These are phyloP conservation scores for Orthonyx spaldingii DNA, from an alignment of 2,113 vertebrate species.

Conservation along the genomic window DNA sequence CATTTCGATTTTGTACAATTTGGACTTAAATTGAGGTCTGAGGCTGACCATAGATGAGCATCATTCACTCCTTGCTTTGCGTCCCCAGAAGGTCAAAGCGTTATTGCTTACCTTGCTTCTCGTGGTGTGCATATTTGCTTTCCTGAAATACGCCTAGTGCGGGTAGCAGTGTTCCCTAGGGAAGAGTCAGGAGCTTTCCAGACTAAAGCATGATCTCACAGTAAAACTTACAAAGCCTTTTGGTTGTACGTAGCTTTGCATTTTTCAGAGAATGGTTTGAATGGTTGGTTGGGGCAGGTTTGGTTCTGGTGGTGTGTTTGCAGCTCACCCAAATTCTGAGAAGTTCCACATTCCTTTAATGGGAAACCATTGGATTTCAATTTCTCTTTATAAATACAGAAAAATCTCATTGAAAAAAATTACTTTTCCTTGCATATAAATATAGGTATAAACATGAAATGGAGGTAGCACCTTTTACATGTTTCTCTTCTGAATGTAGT, in stretches of 20 bases:
- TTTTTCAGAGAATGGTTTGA: background rate
- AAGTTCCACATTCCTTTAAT: background rate
- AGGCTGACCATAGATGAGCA: fast-evolving
- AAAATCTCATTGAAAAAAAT: background rate
- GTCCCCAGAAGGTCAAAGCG: background rate
- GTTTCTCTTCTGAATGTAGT: background rate
- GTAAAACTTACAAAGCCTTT: background rate
- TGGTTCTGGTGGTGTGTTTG: background rate
- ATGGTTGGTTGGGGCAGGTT: background rate
- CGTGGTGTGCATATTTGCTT: fast-evolving
- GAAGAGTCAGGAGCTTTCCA: background rate
- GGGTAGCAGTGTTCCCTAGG: background rate
- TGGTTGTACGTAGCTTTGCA: fast-evolving
- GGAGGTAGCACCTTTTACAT: background rate
- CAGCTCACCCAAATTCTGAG: background rate
- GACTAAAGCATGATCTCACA: fast-evolving
- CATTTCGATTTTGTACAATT: background rate
- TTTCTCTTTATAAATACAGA: background rate
- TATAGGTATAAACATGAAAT: background rate
- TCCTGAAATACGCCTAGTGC: fast-evolving
- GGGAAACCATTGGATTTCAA: background rate
- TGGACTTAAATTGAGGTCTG: background rate
- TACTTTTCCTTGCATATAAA: background rate
- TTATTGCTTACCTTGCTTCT: fast-evolving
- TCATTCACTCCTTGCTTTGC: fast-evolving